phyloP scores from a whole-genome alignment of 2,888 invertebrate species.

The Apomyelois bistriatella region DNA sequence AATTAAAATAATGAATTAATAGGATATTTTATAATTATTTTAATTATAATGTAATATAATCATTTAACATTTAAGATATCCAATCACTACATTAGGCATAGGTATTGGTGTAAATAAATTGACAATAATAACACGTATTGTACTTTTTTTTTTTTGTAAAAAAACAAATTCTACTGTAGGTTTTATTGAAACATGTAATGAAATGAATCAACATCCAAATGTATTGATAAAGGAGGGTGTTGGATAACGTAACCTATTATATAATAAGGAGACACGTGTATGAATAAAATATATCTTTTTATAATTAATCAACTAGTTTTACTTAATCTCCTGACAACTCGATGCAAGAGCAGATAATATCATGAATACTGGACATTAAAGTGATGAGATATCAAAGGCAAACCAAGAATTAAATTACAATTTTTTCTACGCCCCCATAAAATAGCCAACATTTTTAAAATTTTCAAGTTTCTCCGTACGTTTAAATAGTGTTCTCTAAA shows the following conservation, averaged over 20 bases:
- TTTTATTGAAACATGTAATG: conserved; percentile 11
- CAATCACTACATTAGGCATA: neutral
- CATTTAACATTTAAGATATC: neutral
- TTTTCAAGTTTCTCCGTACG: too few relatives aligned
- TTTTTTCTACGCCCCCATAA: too few relatives aligned
- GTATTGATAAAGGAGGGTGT: conserved; percentile 65
- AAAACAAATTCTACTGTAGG: neutral
- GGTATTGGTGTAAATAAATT: conserved; percentile 5
- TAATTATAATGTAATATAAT: too few relatives aligned
- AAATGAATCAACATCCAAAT: conserved; percentile 59
- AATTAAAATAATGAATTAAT: too few relatives aligned
- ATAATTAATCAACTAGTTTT: conserved; percentile 28
- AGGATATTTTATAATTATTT: too few relatives aligned
- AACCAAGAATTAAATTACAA: too few relatives aligned
- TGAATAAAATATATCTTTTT: conserved; percentile 66
- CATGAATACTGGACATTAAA: too few relatives aligned
- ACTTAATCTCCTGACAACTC: too few relatives aligned
- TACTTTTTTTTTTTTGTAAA: neutral
- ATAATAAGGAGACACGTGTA: conserved; percentile 60
- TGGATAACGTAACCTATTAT: conserved; percentile 70
- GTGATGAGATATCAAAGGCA: too few relatives aligned
- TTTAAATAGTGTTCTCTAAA: too few relatives aligned
- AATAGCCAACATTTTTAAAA: too few relatives aligned
- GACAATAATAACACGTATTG: neutral
- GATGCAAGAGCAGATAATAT: too few relatives aligned